Evolutionary conservation across 2,113 vertebrate species (phyloP).

Genomic region (Nycticryphes semicollaris): DNA sequence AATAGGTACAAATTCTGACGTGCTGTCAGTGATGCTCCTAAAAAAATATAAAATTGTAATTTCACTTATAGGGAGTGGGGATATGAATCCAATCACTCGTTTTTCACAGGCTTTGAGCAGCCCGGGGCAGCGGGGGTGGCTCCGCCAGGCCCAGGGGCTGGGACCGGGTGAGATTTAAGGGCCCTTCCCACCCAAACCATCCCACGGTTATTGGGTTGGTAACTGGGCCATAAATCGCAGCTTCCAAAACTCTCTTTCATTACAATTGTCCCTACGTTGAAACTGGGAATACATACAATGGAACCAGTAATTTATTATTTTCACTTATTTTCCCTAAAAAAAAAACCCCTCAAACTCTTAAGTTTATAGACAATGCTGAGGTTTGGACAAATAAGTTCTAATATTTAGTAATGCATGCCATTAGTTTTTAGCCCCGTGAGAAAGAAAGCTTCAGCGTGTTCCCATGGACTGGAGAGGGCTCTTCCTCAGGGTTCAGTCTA

Average conservation of each 20-base stretch:
- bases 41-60: not conserved
- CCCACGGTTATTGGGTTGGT: not conserved
- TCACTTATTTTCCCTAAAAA: not conserved
- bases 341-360: no score
- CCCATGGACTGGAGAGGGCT: rapidly evolving
- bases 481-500: not conserved
- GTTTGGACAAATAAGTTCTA: not conserved
- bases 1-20: not conserved
- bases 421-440: not conserved
- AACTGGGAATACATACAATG: rapidly evolving
- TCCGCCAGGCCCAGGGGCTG: not conserved
- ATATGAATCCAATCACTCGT: rapidly evolving
- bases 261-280: rapidly evolving
- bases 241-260: not conserved
- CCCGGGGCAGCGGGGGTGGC: not conserved
- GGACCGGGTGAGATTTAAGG: not conserved
- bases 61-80: not conserved
- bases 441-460: not conserved
- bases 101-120: not conserved
- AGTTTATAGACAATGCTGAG: not conserved
- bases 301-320: not conserved
- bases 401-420: no score
- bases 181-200: not conserved
- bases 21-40: not conserved
- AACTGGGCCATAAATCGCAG: not conserved